phyloP scores from a whole-genome alignment of 2,888 invertebrate species.

The Euproctis similis region DNA sequence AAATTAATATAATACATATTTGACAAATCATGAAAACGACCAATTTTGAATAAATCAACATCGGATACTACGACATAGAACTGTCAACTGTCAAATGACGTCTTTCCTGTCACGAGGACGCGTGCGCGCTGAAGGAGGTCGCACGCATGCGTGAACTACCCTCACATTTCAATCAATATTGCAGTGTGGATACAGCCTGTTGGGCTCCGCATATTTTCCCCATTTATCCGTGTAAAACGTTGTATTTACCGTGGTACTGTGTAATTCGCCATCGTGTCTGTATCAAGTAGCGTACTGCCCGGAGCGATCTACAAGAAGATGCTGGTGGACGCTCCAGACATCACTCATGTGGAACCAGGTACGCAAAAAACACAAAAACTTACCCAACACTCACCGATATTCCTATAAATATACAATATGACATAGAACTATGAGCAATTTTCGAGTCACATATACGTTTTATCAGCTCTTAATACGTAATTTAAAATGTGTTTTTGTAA shows the following conservation, averaged over 20 bases:
- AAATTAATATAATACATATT: too few relatives aligned
- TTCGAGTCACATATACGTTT: too few relatives aligned
- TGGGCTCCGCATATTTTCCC: conserved; percentile 48
- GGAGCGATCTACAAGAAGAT: conserved; percentile 70
- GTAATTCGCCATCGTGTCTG: conserved; percentile 60
- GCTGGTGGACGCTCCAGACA: conserved; percentile 76
- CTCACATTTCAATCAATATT: conserved; percentile 55
- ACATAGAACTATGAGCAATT: too few relatives aligned
- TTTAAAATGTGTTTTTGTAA: too few relatives aligned
- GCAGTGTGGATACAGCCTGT: conserved; percentile 67
- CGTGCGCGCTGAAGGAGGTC: conserved; percentile 19
- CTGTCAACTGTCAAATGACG: conserved; percentile 63
- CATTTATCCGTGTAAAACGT: conserved; percentile 33
- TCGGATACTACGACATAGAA: conserved; percentile 25
- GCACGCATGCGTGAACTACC: conserved; percentile 50
- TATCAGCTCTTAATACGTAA: too few relatives aligned
- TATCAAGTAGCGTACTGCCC: conserved; percentile 59
- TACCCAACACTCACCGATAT: conserved; percentile 7
- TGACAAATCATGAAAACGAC: too few relatives aligned
- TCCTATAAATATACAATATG: neutral
- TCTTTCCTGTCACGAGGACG: conserved; percentile 37
- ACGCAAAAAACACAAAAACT: conserved; percentile 38
- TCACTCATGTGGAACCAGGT: conserved; percentile 73
- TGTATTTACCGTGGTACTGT: conserved; percentile 36
- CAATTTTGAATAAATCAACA: conserved; percentile 8